Base-by-base conservation (phyloP, 1,140 invertebrate genomes). In the Drosophila arizonae region DNA sequence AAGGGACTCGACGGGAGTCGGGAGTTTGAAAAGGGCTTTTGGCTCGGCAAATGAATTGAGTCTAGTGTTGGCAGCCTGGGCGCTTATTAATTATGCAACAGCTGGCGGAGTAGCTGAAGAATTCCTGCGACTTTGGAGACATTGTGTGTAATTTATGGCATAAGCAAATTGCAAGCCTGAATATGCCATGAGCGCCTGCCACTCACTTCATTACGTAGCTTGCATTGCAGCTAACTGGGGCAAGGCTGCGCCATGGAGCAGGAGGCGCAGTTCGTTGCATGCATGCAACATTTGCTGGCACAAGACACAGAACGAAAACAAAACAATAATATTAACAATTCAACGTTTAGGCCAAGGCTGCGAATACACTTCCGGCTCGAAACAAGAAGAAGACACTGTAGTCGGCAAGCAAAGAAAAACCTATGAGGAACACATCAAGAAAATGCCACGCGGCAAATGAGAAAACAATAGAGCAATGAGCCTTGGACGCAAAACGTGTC, bases 341-440 rank as follows among this genome's bases (percentile, higher is more conserved):
- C 75, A 75, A 60, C 78, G 82, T 72, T 85, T 86, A 68, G 81
- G 81, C 81, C 81, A 85, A 85, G 81, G 77, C 68, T 77, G 52
- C 60, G 63, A 70, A 63, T 62, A 46, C 46, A 64, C 67, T 84
- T 85, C 81, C 81, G 77, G 33, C 28, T 63, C 76, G 11, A 26
- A 73, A 52, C 71, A 66, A 33, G 24, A 17, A 54, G 41, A 57
- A 28, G 13, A 36, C 30, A 24, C 6, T 5, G 28, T 11, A 0
- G 36, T 36, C 33, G 33, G 33, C 33, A 36, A 36, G 6, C 5
- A 36, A 36, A 36, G 33, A 36, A 36, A 36, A 9, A 1, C 33
- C 33, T 36, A 9, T 9, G 9, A 36, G 8, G 33, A 10, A 4
- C 36, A 39, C 10, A 39, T 39, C 11, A 76, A 72, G 41, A 81